Evolutionary conservation across 2,888 invertebrate species (phyloP), one percentile per base, ranked within the genome.

Genomic region (Pomacea canaliculata): DNA sequence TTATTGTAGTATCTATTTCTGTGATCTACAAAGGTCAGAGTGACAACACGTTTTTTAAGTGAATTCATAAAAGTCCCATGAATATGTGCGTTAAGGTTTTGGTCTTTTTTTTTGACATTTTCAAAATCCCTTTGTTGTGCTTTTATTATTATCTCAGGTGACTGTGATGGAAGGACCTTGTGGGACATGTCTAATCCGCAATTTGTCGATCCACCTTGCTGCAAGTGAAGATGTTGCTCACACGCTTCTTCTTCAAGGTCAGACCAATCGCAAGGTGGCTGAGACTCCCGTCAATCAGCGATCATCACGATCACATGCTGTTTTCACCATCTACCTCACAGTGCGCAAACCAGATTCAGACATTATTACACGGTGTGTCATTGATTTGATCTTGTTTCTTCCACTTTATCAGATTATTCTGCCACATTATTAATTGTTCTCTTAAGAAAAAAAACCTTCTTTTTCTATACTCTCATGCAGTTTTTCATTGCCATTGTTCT

Each of bases 291-390:
- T 89, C 78, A 89, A 89, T 79, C 86, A 88, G 73, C 79, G 89
- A 76, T 89, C 89, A 18, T 89, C 89, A 19, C 80, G 89, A 67
- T 89, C 89, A 62, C 89, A 89, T 81, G 88, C 89, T 46, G 88
- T 89, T 19, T 86, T 89, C 80, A 88, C 89, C 49, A 84, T 89
- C 72, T 85, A 87, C 72, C 85, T 89, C 68, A 82, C 86, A 1
- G 77, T 84, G n/a, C 87, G 87, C 73, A 85, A 84, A 48, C 82
- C 84, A 18, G 83, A 85, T 70, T 85, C 86, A 4, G 88, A 88
- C 73, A 82, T 85, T 46, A 82, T 88, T 19, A 80, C 85, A 59
- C 88, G 82, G 89, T 89, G 78, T 78, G 84, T 82, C 48, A 19
- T 23, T 37, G 1, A 0, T 49, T 69, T 62, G 51, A 56, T 56